Evolutionary conservation across 2,888 invertebrate species (phyloP).

Genomic region (Abscondita cerata): DNA sequence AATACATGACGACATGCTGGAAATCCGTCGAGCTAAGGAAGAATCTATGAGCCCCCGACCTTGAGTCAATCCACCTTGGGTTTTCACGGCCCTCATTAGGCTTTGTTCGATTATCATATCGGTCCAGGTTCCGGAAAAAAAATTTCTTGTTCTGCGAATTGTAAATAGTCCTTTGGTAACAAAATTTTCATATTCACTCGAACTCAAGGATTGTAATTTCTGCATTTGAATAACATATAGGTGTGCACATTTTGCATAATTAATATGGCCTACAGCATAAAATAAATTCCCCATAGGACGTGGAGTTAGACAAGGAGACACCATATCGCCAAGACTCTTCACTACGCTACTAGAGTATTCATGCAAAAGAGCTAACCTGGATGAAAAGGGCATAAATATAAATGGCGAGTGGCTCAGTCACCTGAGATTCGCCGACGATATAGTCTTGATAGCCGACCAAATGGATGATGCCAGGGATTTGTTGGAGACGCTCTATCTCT

Average conservation of each 20-base stretch:
- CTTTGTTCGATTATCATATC: conserved; percentile 16
- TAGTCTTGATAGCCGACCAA: no score
- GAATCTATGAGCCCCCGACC: conserved; percentile 7
- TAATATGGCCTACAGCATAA: conserved; percentile 6
- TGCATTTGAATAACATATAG: conserved; percentile 10
- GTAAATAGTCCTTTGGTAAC: conserved; percentile 9
- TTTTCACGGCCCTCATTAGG: conserved; percentile 13
- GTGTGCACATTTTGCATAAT: no score
- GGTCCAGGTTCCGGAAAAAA: conserved; percentile 16
- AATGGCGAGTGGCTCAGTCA: no score
- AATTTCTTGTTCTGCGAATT: conserved; percentile 1
- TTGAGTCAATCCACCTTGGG: conserved; percentile 5
- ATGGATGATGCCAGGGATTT: no score
- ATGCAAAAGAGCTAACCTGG: no score
- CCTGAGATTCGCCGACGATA: no score
- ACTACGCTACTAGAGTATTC: no score
- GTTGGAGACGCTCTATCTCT: no score
- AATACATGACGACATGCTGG: conserved; percentile 6
- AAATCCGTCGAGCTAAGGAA: conserved; percentile 6
- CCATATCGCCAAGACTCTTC: no score
- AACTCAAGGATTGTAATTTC: neutral
- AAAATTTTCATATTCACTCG: conserved; percentile 10
- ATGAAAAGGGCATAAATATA: no score
- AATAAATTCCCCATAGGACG: no score
- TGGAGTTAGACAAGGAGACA: no score